Percentiles rank a stretch among this genome's conserved stretches.
phyloP scores from a whole-genome alignment of 2,113 vertebrate genomes.

The Myotis yumanensis region DNA sequence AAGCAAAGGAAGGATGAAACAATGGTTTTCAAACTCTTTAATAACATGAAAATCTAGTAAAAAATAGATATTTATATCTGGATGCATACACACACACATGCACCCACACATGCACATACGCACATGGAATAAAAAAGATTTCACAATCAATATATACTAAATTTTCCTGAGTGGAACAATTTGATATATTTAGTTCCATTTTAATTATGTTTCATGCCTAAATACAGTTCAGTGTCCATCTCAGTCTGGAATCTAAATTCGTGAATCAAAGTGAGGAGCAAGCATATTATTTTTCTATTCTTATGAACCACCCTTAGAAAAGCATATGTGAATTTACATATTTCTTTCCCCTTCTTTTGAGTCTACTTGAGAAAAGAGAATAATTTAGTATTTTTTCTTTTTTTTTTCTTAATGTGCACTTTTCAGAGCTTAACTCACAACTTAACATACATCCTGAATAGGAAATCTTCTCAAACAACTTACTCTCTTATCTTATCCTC shows the following conservation, averaged over 20 bases:
- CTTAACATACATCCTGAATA: not conserved
- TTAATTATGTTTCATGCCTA: not conserved
- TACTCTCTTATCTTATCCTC: not conserved
- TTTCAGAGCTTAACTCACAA: not conserved
- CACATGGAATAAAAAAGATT: not conserved
- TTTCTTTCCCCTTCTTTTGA: not conserved
- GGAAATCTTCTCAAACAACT: not conserved
- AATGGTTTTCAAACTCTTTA: not conserved
- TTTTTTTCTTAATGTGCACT: not conserved
- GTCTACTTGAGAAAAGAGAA: not conserved
- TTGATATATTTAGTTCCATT: not conserved
- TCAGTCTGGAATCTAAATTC: not conserved
- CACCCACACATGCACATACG: not conserved
- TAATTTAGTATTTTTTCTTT: not conserved
- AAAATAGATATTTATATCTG: not conserved
- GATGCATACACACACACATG: too few species aligned
- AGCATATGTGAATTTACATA: not conserved
- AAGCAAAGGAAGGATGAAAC: not conserved
- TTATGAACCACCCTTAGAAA: not conserved
- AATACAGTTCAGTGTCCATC: not conserved
- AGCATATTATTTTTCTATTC: not conserved
- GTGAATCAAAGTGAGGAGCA: not conserved
- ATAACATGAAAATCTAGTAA: not conserved
- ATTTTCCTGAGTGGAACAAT: not conserved
- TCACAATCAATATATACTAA: not conserved